Conservation (phyloP, 1,140 invertebrate genomes). For the Berghia stephanieae region DNA sequence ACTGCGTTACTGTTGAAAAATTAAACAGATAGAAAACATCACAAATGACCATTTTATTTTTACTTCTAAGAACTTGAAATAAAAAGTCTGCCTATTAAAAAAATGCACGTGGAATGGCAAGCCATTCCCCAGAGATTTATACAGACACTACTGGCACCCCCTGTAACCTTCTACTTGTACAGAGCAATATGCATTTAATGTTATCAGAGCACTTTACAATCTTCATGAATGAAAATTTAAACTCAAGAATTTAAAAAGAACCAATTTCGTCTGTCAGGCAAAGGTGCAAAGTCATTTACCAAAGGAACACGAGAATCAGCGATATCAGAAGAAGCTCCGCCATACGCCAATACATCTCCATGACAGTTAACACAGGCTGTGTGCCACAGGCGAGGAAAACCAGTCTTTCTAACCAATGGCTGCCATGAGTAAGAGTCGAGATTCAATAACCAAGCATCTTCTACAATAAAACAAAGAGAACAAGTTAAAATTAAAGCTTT, state of each 20-base stretch:
- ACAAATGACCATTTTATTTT: too few species aligned
- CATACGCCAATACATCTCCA: slow-evolving; percentile 22
- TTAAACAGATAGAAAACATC: too few species aligned
- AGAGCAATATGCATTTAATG: background rate
- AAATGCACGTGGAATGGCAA: too few species aligned
- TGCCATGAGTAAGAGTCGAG: slow-evolving; percentile 11
- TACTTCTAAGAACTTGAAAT: too few species aligned
- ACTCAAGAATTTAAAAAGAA: background rate
- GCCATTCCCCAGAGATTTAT: too few species aligned
- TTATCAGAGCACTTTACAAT: background rate
- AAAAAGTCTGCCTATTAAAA: too few species aligned
- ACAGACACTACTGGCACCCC: too few species aligned
- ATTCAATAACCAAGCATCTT: slow-evolving; percentile 25
- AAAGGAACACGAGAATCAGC: background rate
- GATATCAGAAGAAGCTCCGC: slow-evolving; percentile 13
- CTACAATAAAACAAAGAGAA: too few species aligned
- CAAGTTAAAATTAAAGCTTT: too few species aligned
- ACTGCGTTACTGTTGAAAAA: too few species aligned
- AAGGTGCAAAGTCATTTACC: background rate
- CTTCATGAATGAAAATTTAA: background rate
- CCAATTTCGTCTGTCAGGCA: background rate
- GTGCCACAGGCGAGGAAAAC: slow-evolving; percentile 21
- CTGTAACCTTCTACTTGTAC: too few species aligned
- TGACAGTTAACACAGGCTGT: background rate
- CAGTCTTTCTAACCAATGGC: background rate